phyloP scores from a whole-genome alignment of 1,140 invertebrate genomes.

The Caerostris extrusa region DNA sequence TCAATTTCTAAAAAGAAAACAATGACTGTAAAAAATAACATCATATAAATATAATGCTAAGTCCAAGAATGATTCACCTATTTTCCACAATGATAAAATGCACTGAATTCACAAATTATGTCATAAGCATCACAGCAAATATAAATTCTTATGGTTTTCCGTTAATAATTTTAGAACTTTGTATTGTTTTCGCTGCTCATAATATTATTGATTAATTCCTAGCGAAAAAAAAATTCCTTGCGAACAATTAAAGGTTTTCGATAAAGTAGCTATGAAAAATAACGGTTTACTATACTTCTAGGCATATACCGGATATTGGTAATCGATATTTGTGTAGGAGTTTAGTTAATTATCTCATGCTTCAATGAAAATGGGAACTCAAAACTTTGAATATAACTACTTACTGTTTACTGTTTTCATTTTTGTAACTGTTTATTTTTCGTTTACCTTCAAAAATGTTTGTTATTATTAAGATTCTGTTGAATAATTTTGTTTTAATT shows the following conservation, averaged over 20 bases:
- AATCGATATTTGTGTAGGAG: slow-evolving; percentile 11
- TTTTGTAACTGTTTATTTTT: neutral
- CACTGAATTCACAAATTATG: slow-evolving; percentile 8
- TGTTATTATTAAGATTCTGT: too few species aligned
- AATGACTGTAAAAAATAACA: too few species aligned
- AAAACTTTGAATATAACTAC: neutral
- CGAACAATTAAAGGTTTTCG: slow-evolving; percentile 43
- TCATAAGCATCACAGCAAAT: slow-evolving; percentile 13
- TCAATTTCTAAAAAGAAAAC: too few species aligned
- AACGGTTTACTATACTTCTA: neutral
- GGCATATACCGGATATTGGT: neutral
- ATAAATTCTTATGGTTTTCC: slow-evolving; percentile 50
- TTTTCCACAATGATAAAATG: neutral
- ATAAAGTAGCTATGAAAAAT: neutral
- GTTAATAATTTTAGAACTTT: slow-evolving; percentile 14
- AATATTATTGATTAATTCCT: neutral
- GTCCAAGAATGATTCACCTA: neutral
- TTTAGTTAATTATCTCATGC: neutral
- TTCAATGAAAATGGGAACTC: neutral
- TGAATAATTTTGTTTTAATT: neutral
- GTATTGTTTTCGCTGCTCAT: neutral
- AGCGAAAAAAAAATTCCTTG: neutral
- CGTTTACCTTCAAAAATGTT: too few species aligned
- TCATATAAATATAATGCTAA: too few species aligned
- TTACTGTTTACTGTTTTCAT: neutral